phyloP scores from a whole-genome alignment of 2,797 vertebrate species.

The Melanogrammus aeglefinus region DNA sequence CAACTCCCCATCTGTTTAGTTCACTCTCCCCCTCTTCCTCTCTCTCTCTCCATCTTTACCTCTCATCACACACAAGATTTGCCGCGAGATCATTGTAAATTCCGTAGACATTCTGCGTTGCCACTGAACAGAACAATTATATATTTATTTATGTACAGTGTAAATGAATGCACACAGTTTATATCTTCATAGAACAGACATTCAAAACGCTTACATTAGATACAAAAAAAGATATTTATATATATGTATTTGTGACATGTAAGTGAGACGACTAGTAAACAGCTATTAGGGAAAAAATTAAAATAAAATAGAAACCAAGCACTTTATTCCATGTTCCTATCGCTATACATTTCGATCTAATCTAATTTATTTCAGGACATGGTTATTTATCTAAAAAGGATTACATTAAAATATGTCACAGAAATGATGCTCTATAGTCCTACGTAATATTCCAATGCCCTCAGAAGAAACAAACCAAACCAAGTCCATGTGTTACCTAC shows the following conservation, averaged over 20 bases:
- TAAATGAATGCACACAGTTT: constrained; percentile 74
- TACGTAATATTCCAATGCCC: constrained; percentile 77
- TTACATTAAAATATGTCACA: constrained; percentile 74
- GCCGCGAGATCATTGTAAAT: constrained; percentile 49
- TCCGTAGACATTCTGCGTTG: constrained; percentile 62
- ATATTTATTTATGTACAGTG: constrained; percentile 79
- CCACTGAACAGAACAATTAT: constrained; percentile 74
- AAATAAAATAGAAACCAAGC: constrained; percentile 49
- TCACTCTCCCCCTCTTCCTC: background rate
- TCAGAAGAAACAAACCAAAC: constrained; percentile 44
- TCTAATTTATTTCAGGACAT: constrained; percentile 69
- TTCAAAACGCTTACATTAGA: constrained; percentile 79
- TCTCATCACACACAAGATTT: constrained; percentile 41
- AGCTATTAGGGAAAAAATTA: constrained; percentile 66
- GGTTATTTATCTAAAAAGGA: constrained; percentile 67
- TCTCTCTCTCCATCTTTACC: constrained; percentile 13
- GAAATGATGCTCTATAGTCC: constrained; percentile 73
- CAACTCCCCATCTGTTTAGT: constrained; percentile 8
- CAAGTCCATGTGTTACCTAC: constrained; percentile 78
- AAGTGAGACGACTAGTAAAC: constrained; percentile 74
- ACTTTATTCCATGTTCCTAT: constrained; percentile 64
- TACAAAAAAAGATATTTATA: constrained; percentile 76
- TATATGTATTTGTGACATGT: constrained; percentile 73
- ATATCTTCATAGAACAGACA: constrained; percentile 75
- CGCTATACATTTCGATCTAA: constrained; percentile 68